Base-by-base conservation (phyloP, 1,140 invertebrate genomes). In the Apocrypta bakeri region DNA sequence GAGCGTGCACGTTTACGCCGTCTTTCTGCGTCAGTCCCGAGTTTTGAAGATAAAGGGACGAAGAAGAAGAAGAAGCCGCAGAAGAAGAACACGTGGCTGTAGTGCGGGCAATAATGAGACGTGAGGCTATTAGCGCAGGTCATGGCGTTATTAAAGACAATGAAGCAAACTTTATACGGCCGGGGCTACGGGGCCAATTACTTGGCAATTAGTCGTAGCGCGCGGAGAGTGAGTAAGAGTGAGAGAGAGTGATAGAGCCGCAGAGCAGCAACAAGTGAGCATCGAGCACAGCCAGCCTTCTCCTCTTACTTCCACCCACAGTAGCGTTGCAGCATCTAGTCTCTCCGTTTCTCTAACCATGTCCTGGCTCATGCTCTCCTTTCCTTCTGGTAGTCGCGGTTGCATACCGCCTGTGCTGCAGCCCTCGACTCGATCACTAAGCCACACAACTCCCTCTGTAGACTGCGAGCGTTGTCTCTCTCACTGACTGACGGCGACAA, bases 111-210 rank as follows among this genome's bases (percentile, higher is more conserved):
- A 87, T 84, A 89, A 88, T 88, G 86, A 85, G 85, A 89, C 87
- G 87, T 87, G 88, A 88, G 88, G 84, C 87, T 88, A 90, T 92
- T 91, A 91, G 88, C 87, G 87, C 88, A 87, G 90, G 89, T 91
- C 90, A 91, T 87, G 89, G 85, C 87, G 90, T 92, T 92, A 92
- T 92, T 91, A 91, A 91, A 92, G 90, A 92, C 90, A 92, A 92
- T 92, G 90, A 91, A 91, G 90, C 90, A 91, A 91, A 91, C 87
- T 91, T 91, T 92, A 90, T 90, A 90, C 90, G 88, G 87, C 86
- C 56, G 81, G 85, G 76, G 82, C 11, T 79, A 71, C 84, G 82
- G 85, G 89, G 88, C 89, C 90, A 92, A 92, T 92, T 92, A 91
- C 90, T 91, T 90, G 89, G 90, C 90, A 92, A 92, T 92, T 92